Percentiles rank a stretch among this genome's conserved stretches.
Conservation (phyloP, 1,140 invertebrate species). For the Platorchestia sp. region DNA sequence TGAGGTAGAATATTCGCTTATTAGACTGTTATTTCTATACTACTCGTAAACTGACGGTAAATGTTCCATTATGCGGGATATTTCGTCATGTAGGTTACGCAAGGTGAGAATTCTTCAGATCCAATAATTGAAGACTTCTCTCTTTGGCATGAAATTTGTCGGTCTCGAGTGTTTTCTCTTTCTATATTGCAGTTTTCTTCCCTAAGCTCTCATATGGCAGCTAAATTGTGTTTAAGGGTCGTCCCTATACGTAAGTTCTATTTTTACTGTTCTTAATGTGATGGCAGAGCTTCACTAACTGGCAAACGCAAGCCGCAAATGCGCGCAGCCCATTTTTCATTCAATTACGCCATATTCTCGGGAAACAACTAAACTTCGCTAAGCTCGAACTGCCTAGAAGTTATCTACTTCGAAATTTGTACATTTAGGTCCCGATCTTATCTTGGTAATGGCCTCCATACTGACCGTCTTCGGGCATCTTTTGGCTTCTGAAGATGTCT, state of each 20-base stretch:
- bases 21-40: not conserved
- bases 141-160: not conserved
- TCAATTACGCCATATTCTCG: slow-evolving; percentile 5
- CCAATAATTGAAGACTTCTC: not conserved
- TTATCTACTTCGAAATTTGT: slow-evolving; percentile 12
- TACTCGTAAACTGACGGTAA: not conserved
- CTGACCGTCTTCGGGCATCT: slow-evolving; percentile 17
- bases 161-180: not conserved
- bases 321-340: not conserved
- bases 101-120: not conserved
- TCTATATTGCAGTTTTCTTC: not conserved
- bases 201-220: not conserved
- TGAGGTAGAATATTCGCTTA: not conserved
- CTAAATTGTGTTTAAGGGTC: not conserved
- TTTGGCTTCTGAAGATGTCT: slow-evolving; percentile 30
- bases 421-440: slow-evolving; percentile 19
- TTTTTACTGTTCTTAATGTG: not conserved
- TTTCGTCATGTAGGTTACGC: too few species aligned
- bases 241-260: not conserved
- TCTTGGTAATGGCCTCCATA: slow-evolving; percentile 29
- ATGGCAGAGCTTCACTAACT: not conserved
- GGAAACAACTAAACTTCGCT: slow-evolving; percentile 10
- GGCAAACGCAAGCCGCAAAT: not conserved
- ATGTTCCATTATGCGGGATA: too few species aligned
- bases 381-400: not conserved